Base-by-base conservation (phyloP, 2,113 vertebrate genomes). In the Cygnus atratus region DNA sequence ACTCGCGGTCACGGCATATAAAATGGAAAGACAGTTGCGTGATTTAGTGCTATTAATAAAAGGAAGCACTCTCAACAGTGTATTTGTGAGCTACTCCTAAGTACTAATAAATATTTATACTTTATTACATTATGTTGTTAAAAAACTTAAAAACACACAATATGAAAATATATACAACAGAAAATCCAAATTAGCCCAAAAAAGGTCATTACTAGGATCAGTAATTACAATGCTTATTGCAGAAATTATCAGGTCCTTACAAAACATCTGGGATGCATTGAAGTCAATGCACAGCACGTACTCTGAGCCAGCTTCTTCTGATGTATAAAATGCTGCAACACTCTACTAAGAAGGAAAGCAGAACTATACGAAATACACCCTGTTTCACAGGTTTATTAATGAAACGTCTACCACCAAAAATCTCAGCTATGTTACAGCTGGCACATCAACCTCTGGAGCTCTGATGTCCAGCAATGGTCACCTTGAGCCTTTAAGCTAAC, bases 31-130 rank as follows among this genome's bases (percentile, higher is more conserved):
- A 24, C 61, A 87, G 48, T n/a, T 84, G 39, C 39, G 13, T 13
- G 58, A 68, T 62, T 86, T 46, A 79, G 37, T 43, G 75, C 88
- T 95, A 96, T 79, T 94, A 96, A 92, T 95, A 92, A 95, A 87
- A 95, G 67, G 57, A 86, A 84, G n/a, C 29, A 65, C 4, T 7
- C 66, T 57, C 37, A 20, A 18, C 9, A 0, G n/a, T n/a, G 28
- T 66, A 67, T 77, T 82, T 85, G 62, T 35, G 68, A 80, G 55
- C 63, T 24, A 25, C 44, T 80, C 67, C 39, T n/a, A 43, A 81
- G n/a, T 22, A 74, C 33, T 29, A n/a, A 12, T 0, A 0, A 8
- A 1, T 57, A 87, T 75, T 86, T 86, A 66, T 55, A 62, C 48
- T 50, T 63, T 1, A 0, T 24, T 41, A 88, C 74, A 80, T 74